Conservation (phyloP, 2,113 vertebrate species). For the Progne subis region DNA sequence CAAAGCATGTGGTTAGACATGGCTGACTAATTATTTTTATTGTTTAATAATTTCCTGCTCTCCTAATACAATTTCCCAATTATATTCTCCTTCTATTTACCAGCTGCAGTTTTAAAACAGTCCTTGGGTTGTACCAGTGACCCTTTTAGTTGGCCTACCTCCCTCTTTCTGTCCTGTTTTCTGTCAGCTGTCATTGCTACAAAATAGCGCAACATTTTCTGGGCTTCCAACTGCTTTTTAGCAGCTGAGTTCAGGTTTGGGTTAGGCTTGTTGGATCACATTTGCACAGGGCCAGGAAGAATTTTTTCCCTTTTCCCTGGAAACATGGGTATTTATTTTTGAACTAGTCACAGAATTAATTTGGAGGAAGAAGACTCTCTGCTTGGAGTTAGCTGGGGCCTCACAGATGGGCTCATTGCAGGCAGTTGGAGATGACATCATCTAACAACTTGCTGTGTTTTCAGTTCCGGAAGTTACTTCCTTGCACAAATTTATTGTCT, state of each 20-base stretch:
- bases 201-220: background rate
- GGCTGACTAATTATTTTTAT: background rate
- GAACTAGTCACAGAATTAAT: background rate
- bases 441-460: background rate
- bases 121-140: background rate
- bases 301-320: background rate
- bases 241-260: background rate
- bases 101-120: slow-evolving; percentile 28
- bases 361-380: background rate
- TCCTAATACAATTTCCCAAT: background rate
- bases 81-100: background rate
- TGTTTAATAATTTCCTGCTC: slow-evolving; percentile 21
- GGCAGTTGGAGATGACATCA: background rate
- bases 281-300: background rate
- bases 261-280: background rate
- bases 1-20: background rate
- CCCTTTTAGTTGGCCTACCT: slow-evolving; percentile 15
- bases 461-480: background rate
- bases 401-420: background rate
- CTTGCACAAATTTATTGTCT: background rate
- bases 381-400: background rate
- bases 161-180: slow-evolving; percentile 41
- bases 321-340: background rate
- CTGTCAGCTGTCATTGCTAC: slow-evolving; percentile 13
- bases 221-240: background rate